A percentile compares a stretch with the other conserved stretches of the same genome.
Evolutionary conservation across 2,113 vertebrate species (phyloP).

Genomic region (Barbus barbus): DNA sequence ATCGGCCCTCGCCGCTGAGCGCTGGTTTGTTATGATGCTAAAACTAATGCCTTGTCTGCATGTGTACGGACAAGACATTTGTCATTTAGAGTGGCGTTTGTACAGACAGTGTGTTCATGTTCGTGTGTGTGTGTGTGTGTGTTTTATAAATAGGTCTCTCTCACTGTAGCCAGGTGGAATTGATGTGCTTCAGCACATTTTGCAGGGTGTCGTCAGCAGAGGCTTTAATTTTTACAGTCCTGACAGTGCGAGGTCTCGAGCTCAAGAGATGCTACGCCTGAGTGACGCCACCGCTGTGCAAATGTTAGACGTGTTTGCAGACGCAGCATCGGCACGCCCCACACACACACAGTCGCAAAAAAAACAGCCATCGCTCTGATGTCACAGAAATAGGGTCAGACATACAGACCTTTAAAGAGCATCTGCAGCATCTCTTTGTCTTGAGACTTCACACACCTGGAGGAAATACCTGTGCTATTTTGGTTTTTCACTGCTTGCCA

Average conservation of each 20-base stretch:
- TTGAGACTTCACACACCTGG: not conserved
- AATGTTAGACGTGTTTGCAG: slow-evolving; percentile 75
- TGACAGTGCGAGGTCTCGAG: slow-evolving; percentile 73
- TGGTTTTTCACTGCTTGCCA: not conserved
- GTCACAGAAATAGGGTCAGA: not conserved
- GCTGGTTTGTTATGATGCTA: slow-evolving; percentile 60
- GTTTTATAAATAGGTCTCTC: slow-evolving; percentile 77
- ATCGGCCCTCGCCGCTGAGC: not conserved
- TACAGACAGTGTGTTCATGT: slow-evolving; percentile 54
- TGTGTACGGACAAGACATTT: slow-evolving; percentile 69
- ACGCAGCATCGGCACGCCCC: slow-evolving; percentile 18
- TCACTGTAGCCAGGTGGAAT: slow-evolving; percentile 77
- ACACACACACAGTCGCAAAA: slow-evolving; percentile 17
- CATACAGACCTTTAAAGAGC: not conserved
- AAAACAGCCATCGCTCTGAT: slow-evolving; percentile 3
- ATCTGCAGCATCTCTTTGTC: slow-evolving; percentile 4
- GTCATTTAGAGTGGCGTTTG: slow-evolving; percentile 61
- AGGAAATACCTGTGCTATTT: not conserved
- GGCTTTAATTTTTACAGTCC: slow-evolving; percentile 76
- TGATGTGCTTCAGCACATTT: slow-evolving; percentile 77
- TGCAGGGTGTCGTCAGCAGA: slow-evolving; percentile 70
- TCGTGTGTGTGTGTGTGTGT: slow-evolving; percentile 7
- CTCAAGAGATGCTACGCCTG: slow-evolving; percentile 71
- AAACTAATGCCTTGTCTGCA: slow-evolving; percentile 74
- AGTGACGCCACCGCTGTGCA: slow-evolving; percentile 73